Evolutionary conservation across 2,888 invertebrate species (phyloP), one percentile per base, ranked within the genome.

Genomic region (Hipparchia semele): DNA sequence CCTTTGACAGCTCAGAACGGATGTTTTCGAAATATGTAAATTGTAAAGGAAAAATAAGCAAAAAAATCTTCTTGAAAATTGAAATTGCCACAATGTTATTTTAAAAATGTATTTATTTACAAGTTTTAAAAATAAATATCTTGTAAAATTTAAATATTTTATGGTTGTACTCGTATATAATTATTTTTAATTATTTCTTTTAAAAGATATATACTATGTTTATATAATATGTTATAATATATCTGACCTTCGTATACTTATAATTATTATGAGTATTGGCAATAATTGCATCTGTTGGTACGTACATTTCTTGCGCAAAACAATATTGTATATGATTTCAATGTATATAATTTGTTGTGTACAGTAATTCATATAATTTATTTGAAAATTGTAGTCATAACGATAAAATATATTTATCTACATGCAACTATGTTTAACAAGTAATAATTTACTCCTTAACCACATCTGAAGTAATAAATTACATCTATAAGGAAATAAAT

Each of bases 401-500:
- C 59, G 33, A 9, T 39, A 60, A 60, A 60, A 60, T 39, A 60
- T 60, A 54, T 8, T 49, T 64, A 51, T 5, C 13, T 9, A 10
- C 49, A 51, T 46, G 46, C 13, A 64, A 51, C 46, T 64, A 51
- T 62, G 45, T 62, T 46, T 49, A 62, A 62, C 13, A 45, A 51
- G 64, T 65, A 9, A 23, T 51, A 53, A 51, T 65, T 65, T 65
- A 65, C 33, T 53, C 6, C 51, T 45, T 23, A 64, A 51, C 64
- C 23, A n/a, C 49, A 23, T 62, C 3, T 13, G 23, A 65, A 65
- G 33, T 33, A 51, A 65, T 65, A 65, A 65, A 65, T 53, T 33
- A 65, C 65, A 53, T 12, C 65, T 33, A 65, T 65, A 65, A 53
- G 65, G 65, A 65, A 65, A 53, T 33, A 12, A 65, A 10, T 0